Conservation (phyloP, 53 echinoderm and acorn worm genomes). For the Zoroaster sp. region DNA sequence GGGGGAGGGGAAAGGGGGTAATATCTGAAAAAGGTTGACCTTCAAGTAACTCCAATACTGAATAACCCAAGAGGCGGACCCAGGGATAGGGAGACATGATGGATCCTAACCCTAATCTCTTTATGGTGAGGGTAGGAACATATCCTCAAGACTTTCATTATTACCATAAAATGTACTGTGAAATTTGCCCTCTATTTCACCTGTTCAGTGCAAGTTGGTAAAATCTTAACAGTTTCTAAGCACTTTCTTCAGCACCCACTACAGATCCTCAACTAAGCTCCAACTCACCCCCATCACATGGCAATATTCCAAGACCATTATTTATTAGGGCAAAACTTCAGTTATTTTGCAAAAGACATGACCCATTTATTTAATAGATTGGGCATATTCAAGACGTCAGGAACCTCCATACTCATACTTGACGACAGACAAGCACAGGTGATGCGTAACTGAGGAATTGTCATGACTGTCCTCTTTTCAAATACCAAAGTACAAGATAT, state of each 20-base stretch:
- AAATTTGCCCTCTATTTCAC: not conserved
- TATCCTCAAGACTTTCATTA: too few species aligned
- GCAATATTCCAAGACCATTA: not conserved
- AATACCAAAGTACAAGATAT: not conserved
- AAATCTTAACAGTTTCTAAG: too few species aligned
- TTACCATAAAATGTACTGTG: too few species aligned
- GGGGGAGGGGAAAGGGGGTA: too few species aligned
- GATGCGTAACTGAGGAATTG: slow-evolving; percentile 6
- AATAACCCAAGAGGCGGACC: too few species aligned
- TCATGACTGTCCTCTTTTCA: not conserved
- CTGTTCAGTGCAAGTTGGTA: not conserved
- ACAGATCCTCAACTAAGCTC: too few species aligned
- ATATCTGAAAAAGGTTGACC: too few species aligned
- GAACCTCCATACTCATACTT: not conserved
- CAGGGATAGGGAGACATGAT: too few species aligned
- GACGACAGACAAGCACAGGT: slow-evolving; percentile 20
- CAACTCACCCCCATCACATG: not conserved
- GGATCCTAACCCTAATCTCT: too few species aligned
- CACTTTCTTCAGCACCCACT: not conserved
- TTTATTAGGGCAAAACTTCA: not conserved
- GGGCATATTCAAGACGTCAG: not conserved
- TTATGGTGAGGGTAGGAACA: too few species aligned
- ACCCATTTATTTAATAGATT: slow-evolving; percentile 3
- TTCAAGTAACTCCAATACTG: too few species aligned
- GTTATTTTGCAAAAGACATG: not conserved